A percentile compares a stretch with the other conserved stretches of the same genome.
Conservation (phyloP, 30 jellyfish, hydroid and myxozoan genomes). For the Morbakka virulenta region DNA sequence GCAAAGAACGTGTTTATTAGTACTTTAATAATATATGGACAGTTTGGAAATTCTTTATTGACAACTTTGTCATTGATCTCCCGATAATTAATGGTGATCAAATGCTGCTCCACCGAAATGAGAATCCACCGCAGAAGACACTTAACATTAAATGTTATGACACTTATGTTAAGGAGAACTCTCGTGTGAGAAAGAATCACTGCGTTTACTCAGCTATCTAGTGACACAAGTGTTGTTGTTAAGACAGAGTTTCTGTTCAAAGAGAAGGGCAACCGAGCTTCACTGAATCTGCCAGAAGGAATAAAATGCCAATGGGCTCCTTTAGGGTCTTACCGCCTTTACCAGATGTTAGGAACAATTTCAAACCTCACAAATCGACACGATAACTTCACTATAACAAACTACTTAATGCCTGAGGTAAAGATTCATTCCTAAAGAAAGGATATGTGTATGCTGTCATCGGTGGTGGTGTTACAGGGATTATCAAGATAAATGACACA, state of each 20-base stretch:
- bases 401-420: not conserved
- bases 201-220: no score
- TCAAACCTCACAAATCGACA: slow-evolving; percentile 12
- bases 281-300: slow-evolving; percentile 1
- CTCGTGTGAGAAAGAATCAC: slow-evolving; percentile 12
- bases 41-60: slow-evolving; percentile 34
- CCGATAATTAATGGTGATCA: slow-evolving; percentile 21
- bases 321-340: slow-evolving; percentile 1
- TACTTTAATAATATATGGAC: slow-evolving; percentile 6
- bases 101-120: slow-evolving; percentile 3
- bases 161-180: slow-evolving; percentile 22
- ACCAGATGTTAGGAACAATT: no score
- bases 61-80: slow-evolving; percentile 35
- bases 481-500: no score
- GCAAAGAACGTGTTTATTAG: not conserved
- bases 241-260: not conserved
- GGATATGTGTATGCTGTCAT: slow-evolving; percentile 6
- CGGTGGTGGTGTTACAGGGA: slow-evolving; percentile 33
- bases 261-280: not conserved
- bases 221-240: no score
- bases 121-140: not conserved
- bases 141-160: no score
- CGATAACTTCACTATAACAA: not conserved
- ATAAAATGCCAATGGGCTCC: slow-evolving; percentile 4
- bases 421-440: not conserved